Conservation (phyloP, 2,888 invertebrate species). For the Xestobium rufovillosum region DNA sequence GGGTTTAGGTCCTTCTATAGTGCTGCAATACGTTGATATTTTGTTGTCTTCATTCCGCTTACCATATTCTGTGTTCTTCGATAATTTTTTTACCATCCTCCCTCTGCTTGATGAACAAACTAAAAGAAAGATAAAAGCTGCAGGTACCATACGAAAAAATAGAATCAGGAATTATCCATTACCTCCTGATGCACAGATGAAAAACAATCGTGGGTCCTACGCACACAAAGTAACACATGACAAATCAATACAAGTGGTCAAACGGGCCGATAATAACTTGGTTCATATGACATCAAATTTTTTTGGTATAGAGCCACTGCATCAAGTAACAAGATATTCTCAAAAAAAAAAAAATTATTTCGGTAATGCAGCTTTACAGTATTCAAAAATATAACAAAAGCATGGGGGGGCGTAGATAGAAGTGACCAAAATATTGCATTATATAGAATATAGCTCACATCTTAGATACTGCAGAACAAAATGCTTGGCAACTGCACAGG, state of each 20-base stretch:
- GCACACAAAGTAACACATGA: no score
- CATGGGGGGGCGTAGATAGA: no score
- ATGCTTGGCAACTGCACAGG: no score
- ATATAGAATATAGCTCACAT: no score
- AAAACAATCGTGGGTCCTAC: conserved; percentile 8
- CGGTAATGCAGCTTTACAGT: background rate
- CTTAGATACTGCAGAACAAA: no score
- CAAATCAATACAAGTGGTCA: conserved; percentile 6
- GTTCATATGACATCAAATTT: background rate
- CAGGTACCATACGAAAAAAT: conserved; percentile 3
- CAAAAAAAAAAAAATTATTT: background rate
- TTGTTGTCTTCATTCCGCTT: conserved; percentile 6
- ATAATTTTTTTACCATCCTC: conserved; percentile 9
- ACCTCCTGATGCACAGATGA: conserved; percentile 3
- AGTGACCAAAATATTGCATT: no score
- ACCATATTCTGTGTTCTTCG: conserved; percentile 5
- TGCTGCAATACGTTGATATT: conserved; percentile 7
- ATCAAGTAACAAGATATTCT: conserved; percentile 4
- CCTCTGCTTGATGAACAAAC: conserved; percentile 3
- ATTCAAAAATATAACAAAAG: no score
- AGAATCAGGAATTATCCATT: conserved; percentile 5
- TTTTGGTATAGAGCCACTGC: background rate
- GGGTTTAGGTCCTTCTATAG: conserved; percentile 6
- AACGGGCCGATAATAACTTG: no score
- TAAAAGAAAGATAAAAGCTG: conserved; percentile 8